Conservation (phyloP, 2,797 vertebrate species). For the Rachycentron canadum region DNA sequence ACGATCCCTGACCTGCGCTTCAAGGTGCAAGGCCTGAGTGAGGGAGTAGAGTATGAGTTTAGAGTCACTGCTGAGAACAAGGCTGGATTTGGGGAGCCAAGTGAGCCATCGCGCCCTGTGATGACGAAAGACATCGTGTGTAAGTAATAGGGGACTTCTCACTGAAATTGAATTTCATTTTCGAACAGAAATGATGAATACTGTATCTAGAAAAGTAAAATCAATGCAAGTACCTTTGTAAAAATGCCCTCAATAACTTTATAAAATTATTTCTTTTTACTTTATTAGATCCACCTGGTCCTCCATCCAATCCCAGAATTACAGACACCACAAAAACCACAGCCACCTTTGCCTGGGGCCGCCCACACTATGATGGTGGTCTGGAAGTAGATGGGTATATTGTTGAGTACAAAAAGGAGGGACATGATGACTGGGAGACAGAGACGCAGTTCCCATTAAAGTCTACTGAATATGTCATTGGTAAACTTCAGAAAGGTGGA, state of each 20-base stretch:
- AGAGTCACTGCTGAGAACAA: slow-evolving; percentile 98
- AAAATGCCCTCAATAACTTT: background rate
- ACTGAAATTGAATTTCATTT: slow-evolving; percentile 17
- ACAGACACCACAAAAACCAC: slow-evolving; percentile 96
- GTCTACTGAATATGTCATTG: slow-evolving; percentile 92
- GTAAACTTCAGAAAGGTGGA: slow-evolving; percentile 93
- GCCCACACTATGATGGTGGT: slow-evolving; percentile 97
- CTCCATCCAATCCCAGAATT: slow-evolving; percentile 95
- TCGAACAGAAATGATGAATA: background rate
- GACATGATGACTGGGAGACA: slow-evolving; percentile 94
- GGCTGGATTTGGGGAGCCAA: slow-evolving; percentile 96
- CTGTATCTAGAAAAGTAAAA: background rate
- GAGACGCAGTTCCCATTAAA: slow-evolving; percentile 91
- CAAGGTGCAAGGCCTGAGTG: slow-evolving; percentile 95
- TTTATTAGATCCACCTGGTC: slow-evolving; percentile 94
- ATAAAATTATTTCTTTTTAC: slow-evolving; percentile 11
- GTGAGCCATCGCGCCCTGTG: slow-evolving; percentile 90
- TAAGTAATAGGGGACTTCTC: slow-evolving; percentile 85
- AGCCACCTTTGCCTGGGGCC: slow-evolving; percentile 93
- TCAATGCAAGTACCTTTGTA: background rate
- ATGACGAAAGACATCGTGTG: slow-evolving; percentile 96
- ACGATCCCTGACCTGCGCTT: slow-evolving; percentile 94
- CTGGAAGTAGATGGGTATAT: slow-evolving; percentile 95
- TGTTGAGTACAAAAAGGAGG: slow-evolving; percentile 97
- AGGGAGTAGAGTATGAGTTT: slow-evolving; percentile 98